Evolutionary conservation across 2,888 invertebrate species (phyloP), one percentile per base, ranked within the genome.

Genomic region (Strigamia crassipes): DNA sequence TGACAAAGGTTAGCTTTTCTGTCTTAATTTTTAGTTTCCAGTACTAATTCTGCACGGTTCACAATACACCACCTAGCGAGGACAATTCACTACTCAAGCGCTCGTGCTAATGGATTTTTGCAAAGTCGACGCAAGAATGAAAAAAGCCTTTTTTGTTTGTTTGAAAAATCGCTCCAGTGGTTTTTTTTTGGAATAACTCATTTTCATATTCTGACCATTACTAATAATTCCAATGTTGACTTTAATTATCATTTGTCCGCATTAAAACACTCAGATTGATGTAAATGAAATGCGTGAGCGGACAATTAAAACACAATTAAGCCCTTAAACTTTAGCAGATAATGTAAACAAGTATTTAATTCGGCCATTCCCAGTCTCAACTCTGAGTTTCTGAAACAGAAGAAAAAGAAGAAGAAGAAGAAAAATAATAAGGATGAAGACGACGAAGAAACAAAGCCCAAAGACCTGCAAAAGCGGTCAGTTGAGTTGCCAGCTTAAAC

Each of bases 331-430:
- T 51, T 51, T 13, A 8, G n/a, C 51, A 15, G 51, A 51, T 51
- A 51, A 51, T 51, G 51, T 51, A 51, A 51, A 51, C 51, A 51
- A 51, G 15, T 51, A 51, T 51, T 51, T 51, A 51, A 51, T 51
- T 51, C 51, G 4, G 10, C 42, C 42, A 46, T 13, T 46, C 15
- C 15, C 12, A 15, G 51, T 51, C n/a, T 4, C n/a, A 15, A 6
- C 18, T 13, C n/a, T n/a, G 51, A 15, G n/a, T n/a, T n/a, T n/a
- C n/a, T n/a, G n/a, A n/a, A 51, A 42, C 15, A 15, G 18, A 51
- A 51, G 34, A 34, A 34, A 6, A 34, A 34, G 34, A 34, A 34
- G 6, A 34, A 34, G n/a, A 34, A 34, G 34, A 34, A 6, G 34
- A 34, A 34, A 34, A 34, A 34, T 5, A 34, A 34, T 34, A 5